A percentile compares a stretch with the other conserved stretches of the same genome.
These are phyloP conservation scores for Tenthredo notha DNA, from an alignment of 2,888 invertebrate genomes.

Conservation along the genomic window DNA sequence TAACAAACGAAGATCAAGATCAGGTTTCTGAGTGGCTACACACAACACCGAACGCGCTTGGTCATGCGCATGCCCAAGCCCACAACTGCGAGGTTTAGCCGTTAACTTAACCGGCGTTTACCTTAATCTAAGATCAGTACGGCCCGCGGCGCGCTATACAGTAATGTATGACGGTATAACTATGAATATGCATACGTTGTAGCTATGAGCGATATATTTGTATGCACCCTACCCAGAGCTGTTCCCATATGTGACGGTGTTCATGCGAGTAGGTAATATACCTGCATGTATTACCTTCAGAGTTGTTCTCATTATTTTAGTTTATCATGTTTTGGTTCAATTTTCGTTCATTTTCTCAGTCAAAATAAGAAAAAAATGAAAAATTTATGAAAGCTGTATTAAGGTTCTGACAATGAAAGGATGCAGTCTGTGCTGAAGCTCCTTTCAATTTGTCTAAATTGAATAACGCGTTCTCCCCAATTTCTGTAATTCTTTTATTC, in stretches of 20 bases:
- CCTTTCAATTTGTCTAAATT: constrained; percentile 31
- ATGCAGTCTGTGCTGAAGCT: not conserved
- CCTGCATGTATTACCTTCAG: not conserved
- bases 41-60: constrained; percentile 58
- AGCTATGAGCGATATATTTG: constrained; percentile 32
- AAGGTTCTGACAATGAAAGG: not conserved
- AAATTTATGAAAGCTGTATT: not conserved
- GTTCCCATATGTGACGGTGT: not conserved
- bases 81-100: constrained; percentile 77
- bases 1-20: constrained; percentile 70
- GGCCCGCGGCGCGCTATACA: constrained; percentile 62
- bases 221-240: constrained; percentile 42
- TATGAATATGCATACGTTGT: constrained; percentile 68
- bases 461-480: not conserved
- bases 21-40: constrained; percentile 51
- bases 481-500: constrained; percentile 11
- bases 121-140: constrained; percentile 78
- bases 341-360: not conserved
- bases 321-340: not conserved
- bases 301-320: not conserved
- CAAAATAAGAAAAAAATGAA: not conserved
- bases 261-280: not conserved
- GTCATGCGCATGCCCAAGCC: constrained; percentile 74
- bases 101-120: constrained; percentile 79
- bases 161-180: constrained; percentile 78